Evolutionary conservation across 2,888 invertebrate genomes (phyloP), one percentile per base, ranked within the genome.

Genomic region (Allygus modestus): DNA sequence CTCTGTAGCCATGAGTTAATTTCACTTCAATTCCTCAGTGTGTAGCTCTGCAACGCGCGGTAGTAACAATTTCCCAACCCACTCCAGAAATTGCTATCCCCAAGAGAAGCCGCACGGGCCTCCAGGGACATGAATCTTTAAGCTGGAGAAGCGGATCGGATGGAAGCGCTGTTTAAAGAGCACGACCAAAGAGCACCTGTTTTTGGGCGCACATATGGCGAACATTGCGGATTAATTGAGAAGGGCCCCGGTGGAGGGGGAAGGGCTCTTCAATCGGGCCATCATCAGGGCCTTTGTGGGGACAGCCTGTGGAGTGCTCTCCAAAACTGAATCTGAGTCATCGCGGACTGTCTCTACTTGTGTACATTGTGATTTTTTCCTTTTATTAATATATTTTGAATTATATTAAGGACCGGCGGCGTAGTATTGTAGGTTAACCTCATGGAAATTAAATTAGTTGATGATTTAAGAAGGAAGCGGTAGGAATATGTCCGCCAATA

Each of bases 221-320:
- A 71, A 84, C 86, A 85, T 86, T 85, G 85, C 41, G 79, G 84
- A 81, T 86, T 86, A 86, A 86, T 86, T 86, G 85, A 83, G 85
- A 86, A 65, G 84, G 83, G 82, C 85, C 84, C 83, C 43, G 69
- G 23, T 43, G 51, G 37, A 84, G 84, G 82, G 81, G 37, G 83
- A 23, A 20, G 20, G 58, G 58, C 58, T 17, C 46, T 46, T 46
- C 46, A 46, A 46, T 46, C 46, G 46, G 46, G 23, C 20, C 54
- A n/a, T 54, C 54, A 54, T 54, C 54, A 54, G 20, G 54, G 54
- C 23, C 54, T 54, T 54, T 54, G 54, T 54, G 54, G 20, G 54
- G 54, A 2, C 54, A 1, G 11, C 54, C 54, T 11, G 20, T 20
- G 4, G 54, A 23, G 23, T 7, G 2, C 20, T 28, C 12, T 28